Evolutionary conservation across 2,888 invertebrate species (phyloP), one percentile per base, ranked within the genome.

Genomic region (Argynnis bischoffii): DNA sequence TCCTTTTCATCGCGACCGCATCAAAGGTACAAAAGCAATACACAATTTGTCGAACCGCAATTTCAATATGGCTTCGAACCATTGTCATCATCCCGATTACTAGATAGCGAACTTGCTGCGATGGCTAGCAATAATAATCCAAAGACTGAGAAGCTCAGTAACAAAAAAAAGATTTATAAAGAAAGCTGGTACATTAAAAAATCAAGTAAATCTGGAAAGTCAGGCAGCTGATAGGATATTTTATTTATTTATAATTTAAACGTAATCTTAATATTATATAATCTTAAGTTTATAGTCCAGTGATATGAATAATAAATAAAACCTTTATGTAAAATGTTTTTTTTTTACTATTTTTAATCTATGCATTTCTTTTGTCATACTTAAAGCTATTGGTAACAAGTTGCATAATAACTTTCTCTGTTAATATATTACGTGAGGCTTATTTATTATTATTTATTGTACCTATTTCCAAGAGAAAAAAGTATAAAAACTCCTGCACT

Each of bases 31-130:
- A 86, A 80, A 67, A 75, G 73, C 14, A 87, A 82, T 75, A 89
- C 89, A 50, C 85, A 85, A 69, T 90, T 91, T 67, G 89, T 92
- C 51, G 91, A 92, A 73, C 93, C 93, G 0, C 91, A 89, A 70
- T 92, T 89, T 75, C 92, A 93, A 72, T 93, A 92, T 73, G 93
- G 93, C 11, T 93, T 93, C 76, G 90, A 92, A 71, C 92, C 93
- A 13, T 80, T 90, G 64, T 76, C 84, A 11, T 73, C 90, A 70
- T 89, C 91, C 50, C 80, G 80, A 65, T 77, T 90, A 31, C 80
- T 91, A 47, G 91, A 92, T 72, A 89, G 90, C 70, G 91, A 92
- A 74, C 74, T 90, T 31, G 84, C 91, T 16, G 86, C 92, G 11
- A 90, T 91, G 89, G 88, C 90, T 3, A 88, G 85, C 75, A 90